Percentiles rank a stretch among this genome's conserved stretches.
These are phyloP conservation scores for Phalacrocorax pelagicus DNA, from an alignment of 2,113 vertebrate species.

Conservation along the genomic window DNA sequence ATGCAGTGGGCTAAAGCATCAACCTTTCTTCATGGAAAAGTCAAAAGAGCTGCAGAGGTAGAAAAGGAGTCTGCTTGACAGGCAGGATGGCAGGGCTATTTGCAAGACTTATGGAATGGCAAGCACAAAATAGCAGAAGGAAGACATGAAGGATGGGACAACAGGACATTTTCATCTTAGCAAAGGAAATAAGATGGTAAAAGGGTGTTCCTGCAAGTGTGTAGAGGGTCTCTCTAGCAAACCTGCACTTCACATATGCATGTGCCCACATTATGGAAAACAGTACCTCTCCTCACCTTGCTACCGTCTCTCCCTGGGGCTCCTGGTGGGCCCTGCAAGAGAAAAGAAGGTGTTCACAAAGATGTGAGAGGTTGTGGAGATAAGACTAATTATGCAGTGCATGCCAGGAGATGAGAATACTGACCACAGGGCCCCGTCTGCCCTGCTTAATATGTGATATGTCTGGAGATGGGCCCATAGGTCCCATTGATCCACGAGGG, in stretches of 20 bases:
- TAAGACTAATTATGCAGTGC: not conserved
- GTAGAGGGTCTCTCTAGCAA: not conserved
- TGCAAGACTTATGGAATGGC: not conserved
- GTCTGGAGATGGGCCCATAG: conserved; percentile 92
- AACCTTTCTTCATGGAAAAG: not conserved
- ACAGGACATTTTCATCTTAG: not conserved
- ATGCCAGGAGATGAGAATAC: conserved; percentile 48
- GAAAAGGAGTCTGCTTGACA: not conserved
- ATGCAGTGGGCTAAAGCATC: not conserved
- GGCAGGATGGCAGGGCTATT: not conserved
- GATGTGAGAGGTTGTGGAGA: not conserved
- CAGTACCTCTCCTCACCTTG: conserved; percentile 78
- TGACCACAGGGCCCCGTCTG: conserved; percentile 91
- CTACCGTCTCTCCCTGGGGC: conserved; percentile 89
- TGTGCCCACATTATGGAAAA: not conserved
- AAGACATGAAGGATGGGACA: not conserved
- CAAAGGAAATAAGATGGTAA: not conserved
- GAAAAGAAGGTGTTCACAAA: conserved; percentile 39
- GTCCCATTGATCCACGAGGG: conserved; percentile 93
- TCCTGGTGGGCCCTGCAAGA: conserved; percentile 86
- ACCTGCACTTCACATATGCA: not conserved
- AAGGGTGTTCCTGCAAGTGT: not conserved
- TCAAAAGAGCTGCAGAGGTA: not conserved
- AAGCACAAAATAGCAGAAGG: not conserved
- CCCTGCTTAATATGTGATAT: conserved; percentile 93